Evolutionary conservation across 2,113 vertebrate genomes (phyloP).

Genomic region (Nipponia nippon): DNA sequence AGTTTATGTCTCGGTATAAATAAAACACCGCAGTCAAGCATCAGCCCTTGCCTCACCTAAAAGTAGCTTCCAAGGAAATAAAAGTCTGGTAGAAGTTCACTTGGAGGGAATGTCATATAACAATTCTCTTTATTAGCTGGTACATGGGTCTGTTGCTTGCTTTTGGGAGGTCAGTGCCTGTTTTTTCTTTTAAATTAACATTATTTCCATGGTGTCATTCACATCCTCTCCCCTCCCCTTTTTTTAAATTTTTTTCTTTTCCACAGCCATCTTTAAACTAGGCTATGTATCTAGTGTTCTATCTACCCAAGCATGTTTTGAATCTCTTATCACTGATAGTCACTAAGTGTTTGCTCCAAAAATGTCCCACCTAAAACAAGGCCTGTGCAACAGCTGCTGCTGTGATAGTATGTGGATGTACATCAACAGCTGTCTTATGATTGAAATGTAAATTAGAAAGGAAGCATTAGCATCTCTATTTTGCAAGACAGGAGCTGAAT

Average conservation of each 20-base stretch:
- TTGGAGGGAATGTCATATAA: neutral
- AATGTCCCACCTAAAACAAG: neutral
- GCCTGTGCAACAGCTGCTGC: neutral
- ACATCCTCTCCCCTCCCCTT: accelerated
- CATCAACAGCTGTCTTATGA: neutral
- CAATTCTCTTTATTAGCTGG: neutral
- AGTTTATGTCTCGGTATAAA: neutral
- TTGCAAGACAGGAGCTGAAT: neutral
- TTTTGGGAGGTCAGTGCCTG: neutral
- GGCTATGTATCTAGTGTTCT: neutral
- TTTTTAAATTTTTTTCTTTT: neutral
- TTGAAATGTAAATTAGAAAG: neutral
- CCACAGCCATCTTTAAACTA: neutral
- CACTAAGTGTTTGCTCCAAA: neutral
- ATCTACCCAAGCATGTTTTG: neutral
- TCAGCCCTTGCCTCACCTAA: neutral
- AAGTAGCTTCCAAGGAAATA: neutral
- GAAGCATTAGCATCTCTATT: neutral
- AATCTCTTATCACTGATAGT: neutral
- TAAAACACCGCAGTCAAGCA: neutral
- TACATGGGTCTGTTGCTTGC: neutral
- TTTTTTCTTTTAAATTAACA: neutral
- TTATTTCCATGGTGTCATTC: neutral
- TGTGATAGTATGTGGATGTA: neutral
- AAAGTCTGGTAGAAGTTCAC: neutral